Conservation (phyloP, 2,888 invertebrate species). For the Nasonia oneida region DNA sequence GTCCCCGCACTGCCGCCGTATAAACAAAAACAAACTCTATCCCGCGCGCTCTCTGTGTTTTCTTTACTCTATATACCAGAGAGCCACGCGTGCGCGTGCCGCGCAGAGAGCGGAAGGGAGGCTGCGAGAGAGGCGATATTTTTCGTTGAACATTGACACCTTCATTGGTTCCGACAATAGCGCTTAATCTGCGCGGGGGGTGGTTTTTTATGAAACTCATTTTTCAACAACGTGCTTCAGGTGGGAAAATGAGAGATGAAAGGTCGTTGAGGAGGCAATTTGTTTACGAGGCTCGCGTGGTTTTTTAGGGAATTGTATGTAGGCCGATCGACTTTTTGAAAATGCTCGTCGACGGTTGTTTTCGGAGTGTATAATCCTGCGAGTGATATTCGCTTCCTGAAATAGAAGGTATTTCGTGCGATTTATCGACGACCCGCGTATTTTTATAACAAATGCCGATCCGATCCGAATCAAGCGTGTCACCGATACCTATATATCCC, state of each 20-base stretch:
- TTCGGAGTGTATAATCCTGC: no score
- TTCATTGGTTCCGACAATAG: conserved; percentile 24
- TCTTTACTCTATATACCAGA: conserved; percentile 13
- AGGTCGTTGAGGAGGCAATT: conserved; percentile 52
- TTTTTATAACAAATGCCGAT: no score
- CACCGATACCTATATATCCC: no score
- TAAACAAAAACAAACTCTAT: conserved; percentile 61
- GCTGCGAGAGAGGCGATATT: conserved; percentile 3
- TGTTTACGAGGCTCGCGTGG: neutral
- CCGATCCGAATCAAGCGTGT: no score
- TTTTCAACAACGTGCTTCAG: neutral
- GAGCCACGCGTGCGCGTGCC: neutral
- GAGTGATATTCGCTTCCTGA: no score
- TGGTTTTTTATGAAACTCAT: neutral
- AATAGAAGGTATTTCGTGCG: no score
- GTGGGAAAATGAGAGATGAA: conserved; percentile 47
- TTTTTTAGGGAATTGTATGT: no score
- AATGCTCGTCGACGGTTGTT: no score
- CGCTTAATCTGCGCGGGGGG: conserved; percentile 27
- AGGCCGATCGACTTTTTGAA: no score
- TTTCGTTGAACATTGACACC: conserved; percentile 52
- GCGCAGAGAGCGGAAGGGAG: neutral
- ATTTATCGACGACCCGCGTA: no score
- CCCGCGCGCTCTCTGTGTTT: conserved; percentile 10
- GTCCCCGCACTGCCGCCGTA: neutral